phyloP scores from a whole-genome alignment of 2,888 invertebrate genomes.

The Macaria notata region DNA sequence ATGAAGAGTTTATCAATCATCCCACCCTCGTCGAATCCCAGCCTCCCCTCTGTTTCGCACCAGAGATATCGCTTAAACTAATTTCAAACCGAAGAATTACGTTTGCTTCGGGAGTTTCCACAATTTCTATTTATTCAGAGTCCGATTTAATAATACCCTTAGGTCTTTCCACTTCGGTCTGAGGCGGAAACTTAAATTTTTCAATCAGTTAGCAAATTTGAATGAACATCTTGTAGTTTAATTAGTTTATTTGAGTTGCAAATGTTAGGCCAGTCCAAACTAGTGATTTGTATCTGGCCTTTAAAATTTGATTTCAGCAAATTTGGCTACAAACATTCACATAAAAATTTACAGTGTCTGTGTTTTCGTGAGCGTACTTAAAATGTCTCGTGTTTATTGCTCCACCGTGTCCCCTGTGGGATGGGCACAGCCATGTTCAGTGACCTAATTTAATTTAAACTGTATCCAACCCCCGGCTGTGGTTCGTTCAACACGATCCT shows the following conservation, averaged over 20 bases:
- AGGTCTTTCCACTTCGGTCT: slow-evolving; percentile 2
- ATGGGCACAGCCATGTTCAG: slow-evolving; percentile 8
- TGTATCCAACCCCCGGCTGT: slow-evolving; percentile 8
- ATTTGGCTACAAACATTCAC: too few species aligned
- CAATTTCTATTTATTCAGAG: slow-evolving; percentile 8
- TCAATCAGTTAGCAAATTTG: not conserved
- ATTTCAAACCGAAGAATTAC: slow-evolving; percentile 31
- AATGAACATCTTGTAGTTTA: not conserved
- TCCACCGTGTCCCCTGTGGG: slow-evolving; percentile 1
- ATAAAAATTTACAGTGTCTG: too few species aligned
- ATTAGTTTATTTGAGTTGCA: not conserved
- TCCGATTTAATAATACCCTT: slow-evolving; percentile 20
- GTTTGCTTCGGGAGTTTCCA: slow-evolving; percentile 23
- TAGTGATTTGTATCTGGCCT: too few species aligned
- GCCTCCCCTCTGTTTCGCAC: slow-evolving; percentile 23
- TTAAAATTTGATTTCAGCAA: too few species aligned
- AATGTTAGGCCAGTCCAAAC: not conserved
- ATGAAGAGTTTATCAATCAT: slow-evolving; percentile 28
- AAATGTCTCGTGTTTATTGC: not conserved
- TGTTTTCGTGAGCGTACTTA: not conserved
- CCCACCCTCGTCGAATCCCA: slow-evolving; percentile 17
- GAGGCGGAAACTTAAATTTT: not conserved
- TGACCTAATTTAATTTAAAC: slow-evolving; percentile 22
- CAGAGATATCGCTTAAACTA: slow-evolving; percentile 33
- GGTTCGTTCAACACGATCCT: slow-evolving; percentile 12